Evolutionary conservation across 2,113 vertebrate genomes (phyloP).

Genomic region (Sebastes fasciatus): DNA sequence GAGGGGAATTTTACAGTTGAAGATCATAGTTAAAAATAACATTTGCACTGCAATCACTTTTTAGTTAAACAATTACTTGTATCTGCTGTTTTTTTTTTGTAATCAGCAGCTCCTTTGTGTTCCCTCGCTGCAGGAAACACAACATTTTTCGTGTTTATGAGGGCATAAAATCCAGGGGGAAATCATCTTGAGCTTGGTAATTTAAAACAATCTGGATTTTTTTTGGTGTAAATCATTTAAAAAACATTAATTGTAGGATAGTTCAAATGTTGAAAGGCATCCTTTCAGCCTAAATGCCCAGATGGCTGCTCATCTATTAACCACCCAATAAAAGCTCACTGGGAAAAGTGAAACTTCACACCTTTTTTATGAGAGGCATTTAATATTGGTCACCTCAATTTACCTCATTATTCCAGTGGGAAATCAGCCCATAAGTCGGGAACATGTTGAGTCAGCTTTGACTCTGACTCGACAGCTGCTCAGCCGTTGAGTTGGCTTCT

Average conservation of each 20-base stretch:
- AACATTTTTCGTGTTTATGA: neutral
- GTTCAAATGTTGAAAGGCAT: neutral
- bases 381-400: neutral
- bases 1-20: neutral
- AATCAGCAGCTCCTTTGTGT: neutral
- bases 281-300: neutral
- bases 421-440: neutral
- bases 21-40: too few species aligned
- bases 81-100: neutral
- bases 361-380: neutral
- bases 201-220: neutral
- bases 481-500: neutral
- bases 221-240: neutral
- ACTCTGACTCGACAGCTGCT: constrained; percentile 1
- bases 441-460: constrained; percentile 12
- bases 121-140: neutral
- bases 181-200: neutral
- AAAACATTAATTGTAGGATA: neutral
- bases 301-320: neutral
- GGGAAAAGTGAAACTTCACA: neutral
- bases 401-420: neutral
- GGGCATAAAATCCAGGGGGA: neutral
- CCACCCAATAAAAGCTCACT: neutral
- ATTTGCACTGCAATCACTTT: too few species aligned
- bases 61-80: too few species aligned